phyloP scores from a whole-genome alignment of 2,888 invertebrate species.

The Chalcis sispes region DNA sequence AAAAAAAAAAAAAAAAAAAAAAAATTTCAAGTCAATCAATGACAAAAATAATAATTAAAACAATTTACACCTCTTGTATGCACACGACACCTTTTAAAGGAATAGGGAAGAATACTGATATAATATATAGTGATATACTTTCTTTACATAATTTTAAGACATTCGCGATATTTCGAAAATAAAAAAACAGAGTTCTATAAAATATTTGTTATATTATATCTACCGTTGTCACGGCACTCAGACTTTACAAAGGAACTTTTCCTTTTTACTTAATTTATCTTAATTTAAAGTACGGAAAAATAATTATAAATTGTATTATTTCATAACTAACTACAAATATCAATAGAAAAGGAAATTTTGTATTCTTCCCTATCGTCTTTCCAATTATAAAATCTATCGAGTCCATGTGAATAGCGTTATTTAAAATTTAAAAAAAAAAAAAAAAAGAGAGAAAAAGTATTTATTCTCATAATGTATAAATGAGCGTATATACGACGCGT shows the following conservation, averaged over 20 bases:
- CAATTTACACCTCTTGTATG: conserved; percentile 43
- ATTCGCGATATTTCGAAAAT: no score
- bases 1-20: no score
- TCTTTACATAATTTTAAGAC: no score
- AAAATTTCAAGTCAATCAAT: conserved; percentile 46
- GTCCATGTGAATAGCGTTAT: conserved; percentile 18
- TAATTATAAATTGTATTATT: background rate
- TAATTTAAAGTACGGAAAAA: background rate
- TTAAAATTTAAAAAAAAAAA: conserved; percentile 48
- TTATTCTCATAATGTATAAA: conserved; percentile 21
- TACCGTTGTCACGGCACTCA: no score
- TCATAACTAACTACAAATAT: no score
- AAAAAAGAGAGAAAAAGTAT: conserved; percentile 10
- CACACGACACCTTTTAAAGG: conserved; percentile 36
- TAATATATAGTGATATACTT: no score
- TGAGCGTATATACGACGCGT: conserved; percentile 67
- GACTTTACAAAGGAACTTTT: no score
- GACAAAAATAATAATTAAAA: conserved; percentile 55
- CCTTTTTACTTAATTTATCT: no score
- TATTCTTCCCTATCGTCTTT: conserved; percentile 9
- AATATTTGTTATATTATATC: no score
- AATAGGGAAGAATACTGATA: no score
- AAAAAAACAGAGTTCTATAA: no score
- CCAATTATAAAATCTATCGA: conserved; percentile 30
- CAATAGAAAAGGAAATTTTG: no score